Evolutionary conservation across 2,888 invertebrate species (phyloP).

Genomic region (Bhutanitis thaidina): DNA sequence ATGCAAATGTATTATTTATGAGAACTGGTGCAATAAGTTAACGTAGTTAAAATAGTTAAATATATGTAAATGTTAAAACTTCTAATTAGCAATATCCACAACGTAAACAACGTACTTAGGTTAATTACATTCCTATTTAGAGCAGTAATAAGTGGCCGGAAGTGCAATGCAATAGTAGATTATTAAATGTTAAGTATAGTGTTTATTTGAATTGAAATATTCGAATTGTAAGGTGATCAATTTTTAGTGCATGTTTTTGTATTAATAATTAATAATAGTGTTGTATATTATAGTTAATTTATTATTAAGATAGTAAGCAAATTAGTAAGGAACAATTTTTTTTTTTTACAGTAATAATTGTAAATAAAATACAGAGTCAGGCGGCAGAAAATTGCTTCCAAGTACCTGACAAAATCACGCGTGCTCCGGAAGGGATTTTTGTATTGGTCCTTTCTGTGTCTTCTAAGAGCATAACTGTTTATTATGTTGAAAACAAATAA

Average conservation of each 20-base stretch:
- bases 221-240: no score
- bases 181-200: not conserved
- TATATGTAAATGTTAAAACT: not conserved
- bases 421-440: conserved; percentile 61
- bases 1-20: conserved; percentile 4
- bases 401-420: conserved; percentile 68
- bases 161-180: conserved; percentile 74
- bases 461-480: conserved; percentile 44
- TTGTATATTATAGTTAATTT: not conserved
- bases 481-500: conserved; percentile 61
- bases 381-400: conserved; percentile 71
- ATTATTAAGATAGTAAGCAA: not conserved
- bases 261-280: no score
- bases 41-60: no score
- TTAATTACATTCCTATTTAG: conserved; percentile 8
- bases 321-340: not conserved
- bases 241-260: no score
- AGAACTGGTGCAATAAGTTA: conserved; percentile 43
- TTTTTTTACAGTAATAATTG: not conserved
- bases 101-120: not conserved
- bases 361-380: conserved; percentile 53
- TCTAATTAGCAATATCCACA: not conserved
- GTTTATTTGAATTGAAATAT: no score
- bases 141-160: conserved; percentile 56
- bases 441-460: conserved; percentile 41